Conservation (phyloP, 2,113 vertebrate species). For the Cavia aperea region DNA sequence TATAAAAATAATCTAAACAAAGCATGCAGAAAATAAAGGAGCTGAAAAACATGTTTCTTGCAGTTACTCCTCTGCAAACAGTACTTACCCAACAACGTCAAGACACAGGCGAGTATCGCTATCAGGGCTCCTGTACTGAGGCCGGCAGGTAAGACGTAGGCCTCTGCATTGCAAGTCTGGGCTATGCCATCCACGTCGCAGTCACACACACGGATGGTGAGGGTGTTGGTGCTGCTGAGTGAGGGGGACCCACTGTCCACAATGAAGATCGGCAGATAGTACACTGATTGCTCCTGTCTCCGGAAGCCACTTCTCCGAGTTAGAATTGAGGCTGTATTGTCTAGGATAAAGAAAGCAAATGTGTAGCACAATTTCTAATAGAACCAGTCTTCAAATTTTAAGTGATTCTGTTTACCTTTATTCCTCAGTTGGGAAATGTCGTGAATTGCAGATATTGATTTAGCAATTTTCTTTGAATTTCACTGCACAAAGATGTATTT, state of each 20-base stretch:
- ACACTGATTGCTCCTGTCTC: slow-evolving; percentile 88
- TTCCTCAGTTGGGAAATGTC: background rate
- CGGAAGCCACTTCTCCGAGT: slow-evolving; percentile 88
- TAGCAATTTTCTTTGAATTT: background rate
- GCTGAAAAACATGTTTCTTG: fast-evolving
- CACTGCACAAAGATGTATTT: background rate
- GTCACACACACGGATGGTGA: slow-evolving; percentile 92
- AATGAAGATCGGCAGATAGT: slow-evolving; percentile 90
- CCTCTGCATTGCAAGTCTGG: slow-evolving; percentile 90
- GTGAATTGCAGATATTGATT: background rate
- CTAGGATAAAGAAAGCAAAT: slow-evolving; percentile 72
- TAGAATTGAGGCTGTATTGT: slow-evolving; percentile 92
- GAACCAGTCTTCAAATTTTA: background rate
- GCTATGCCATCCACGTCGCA: slow-evolving; percentile 87
- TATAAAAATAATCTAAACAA: background rate
- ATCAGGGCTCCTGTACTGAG: slow-evolving; percentile 94
- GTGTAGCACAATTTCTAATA: background rate
- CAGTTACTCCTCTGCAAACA: fast-evolving
- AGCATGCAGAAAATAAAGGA: background rate
- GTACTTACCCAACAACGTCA: slow-evolving; percentile 89
- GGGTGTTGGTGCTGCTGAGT: slow-evolving; percentile 94
- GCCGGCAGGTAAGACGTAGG: slow-evolving; percentile 86
- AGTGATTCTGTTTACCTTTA: background rate
- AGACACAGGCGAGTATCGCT: slow-evolving; percentile 92
- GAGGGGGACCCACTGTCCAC: slow-evolving; percentile 92